These are phyloP conservation scores for Sinocyclocheilus maitianheensis DNA, from an alignment of 2,113 vertebrate genomes.

Conservation along the genomic window DNA sequence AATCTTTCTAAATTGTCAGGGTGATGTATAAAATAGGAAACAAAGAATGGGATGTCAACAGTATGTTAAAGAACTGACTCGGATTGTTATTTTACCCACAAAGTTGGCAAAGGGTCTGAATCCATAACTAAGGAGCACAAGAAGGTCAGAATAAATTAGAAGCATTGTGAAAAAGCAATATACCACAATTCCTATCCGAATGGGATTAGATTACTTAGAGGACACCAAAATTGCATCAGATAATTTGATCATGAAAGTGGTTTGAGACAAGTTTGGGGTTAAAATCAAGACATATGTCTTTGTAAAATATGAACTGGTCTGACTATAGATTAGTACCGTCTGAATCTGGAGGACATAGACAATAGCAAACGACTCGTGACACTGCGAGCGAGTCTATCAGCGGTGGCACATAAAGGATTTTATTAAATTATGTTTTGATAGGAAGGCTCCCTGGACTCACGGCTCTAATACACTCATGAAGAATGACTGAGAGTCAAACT, in stretches of 20 bases:
- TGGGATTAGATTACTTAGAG: not conserved
- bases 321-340: not conserved
- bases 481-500: not conserved
- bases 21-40: too few relatives aligned
- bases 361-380: too few relatives aligned
- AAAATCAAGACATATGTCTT: not conserved
- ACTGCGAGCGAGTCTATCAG: not conserved
- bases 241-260: not conserved
- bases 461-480: not conserved
- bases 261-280: not conserved
- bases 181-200: not conserved
- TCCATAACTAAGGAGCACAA: not conserved
- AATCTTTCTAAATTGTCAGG: too few relatives aligned
- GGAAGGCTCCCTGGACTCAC: not conserved
- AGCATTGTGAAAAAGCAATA: conserved; percentile 13
- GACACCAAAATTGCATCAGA: not conserved
- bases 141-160: not conserved
- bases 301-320: not conserved
- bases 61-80: not conserved
- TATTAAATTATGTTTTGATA: not conserved
- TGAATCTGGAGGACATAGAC: not conserved
- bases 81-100: not conserved
- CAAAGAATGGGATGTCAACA: not conserved
- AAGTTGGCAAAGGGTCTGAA: not conserved
- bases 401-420: not conserved